Evolutionary conservation across 2,888 invertebrate species (phyloP), one percentile per base, ranked within the genome.

Genomic region (Sylvicola fuscatus): DNA sequence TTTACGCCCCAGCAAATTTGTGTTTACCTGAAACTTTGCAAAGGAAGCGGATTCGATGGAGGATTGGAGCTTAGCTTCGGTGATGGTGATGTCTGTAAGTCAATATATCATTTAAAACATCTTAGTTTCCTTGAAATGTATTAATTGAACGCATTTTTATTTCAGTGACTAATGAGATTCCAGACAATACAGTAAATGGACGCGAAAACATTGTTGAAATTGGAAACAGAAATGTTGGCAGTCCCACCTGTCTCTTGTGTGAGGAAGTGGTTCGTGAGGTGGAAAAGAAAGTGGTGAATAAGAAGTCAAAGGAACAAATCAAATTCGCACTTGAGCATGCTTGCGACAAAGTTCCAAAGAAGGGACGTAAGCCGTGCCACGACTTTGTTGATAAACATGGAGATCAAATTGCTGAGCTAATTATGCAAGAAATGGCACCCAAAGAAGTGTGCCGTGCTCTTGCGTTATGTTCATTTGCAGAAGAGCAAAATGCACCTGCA

Each of bases 1-100:
- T 67, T 86, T 45, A 66, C 68, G 35, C 70, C 79, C 1, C 64
- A 73, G 45, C 77, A 86, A 59, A 70, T 86, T 29, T 89, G 89
- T 49, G 71, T 71, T 1, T 76, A 70, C 46, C 56, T 87, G 38
- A 74, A 79, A 47, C 58, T 84, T 10, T 89, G 87, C 51, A 57
- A 66, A 32, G 64, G 68, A 45, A 14, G 16, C 3, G 36, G 27
- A 27, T n/a, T 8, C 14, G 29, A 12, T 27, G 40, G 41, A 29
- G 38, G 39, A 7, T 37, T 37, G 6, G 41, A 38, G 33, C 27
- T 39, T 29, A 45, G 43, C 6, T 44, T 44, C 28, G 40, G 33
- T 3, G 40, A 37, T 13, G 29, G 36, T 3, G 44, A 49, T 27
- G 30, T 35, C 15, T 39, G 45, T 41, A 38, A 29, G 37, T 36